Percentiles rank a stretch among this genome's conserved stretches.
Evolutionary conservation across 2,888 invertebrate genomes (phyloP).

Genomic region (Melanostoma mellinum): DNA sequence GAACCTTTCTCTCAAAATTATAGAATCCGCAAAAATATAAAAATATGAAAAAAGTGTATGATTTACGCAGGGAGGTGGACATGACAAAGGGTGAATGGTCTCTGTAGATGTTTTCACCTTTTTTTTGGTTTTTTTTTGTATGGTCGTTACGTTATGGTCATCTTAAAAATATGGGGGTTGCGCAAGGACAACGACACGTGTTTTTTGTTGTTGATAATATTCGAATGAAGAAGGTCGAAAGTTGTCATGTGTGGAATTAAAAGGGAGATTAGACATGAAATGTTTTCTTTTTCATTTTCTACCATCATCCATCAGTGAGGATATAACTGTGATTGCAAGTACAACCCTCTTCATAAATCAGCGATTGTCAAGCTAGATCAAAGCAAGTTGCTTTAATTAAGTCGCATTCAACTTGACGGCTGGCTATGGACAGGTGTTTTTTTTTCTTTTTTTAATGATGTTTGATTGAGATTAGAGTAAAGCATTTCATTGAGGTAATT

Average conservation of each 20-base stretch:
- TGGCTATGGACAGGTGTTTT: constrained; percentile 8
- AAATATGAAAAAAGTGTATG: constrained; percentile 23
- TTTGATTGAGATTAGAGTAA: constrained; percentile 8
- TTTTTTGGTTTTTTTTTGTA: constrained; percentile 31
- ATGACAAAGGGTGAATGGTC: constrained; percentile 47
- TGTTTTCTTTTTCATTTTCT: background rate
- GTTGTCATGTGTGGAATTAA: constrained; percentile 59
- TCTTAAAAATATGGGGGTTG: constrained; percentile 48
- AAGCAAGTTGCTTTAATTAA: constrained; percentile 61
- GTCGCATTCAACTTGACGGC: constrained; percentile 33
- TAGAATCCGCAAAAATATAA: constrained; percentile 37
- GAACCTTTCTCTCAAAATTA: constrained; percentile 38
- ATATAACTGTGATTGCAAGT: constrained; percentile 30
- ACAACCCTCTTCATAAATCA: constrained; percentile 41
- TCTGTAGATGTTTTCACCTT: constrained; percentile 53
- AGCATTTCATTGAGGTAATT: background rate
- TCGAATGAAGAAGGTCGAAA: constrained; percentile 51
- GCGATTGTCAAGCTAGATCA: constrained; percentile 52
- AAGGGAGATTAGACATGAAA: constrained; percentile 43
- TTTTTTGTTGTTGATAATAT: constrained; percentile 67
- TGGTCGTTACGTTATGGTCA: constrained; percentile 47
- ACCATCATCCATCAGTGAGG: background rate
- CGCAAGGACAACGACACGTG: constrained; percentile 54
- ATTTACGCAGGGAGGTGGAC: constrained; percentile 44
- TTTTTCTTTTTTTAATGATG: background rate